Base-by-base conservation (phyloP, 2,888 invertebrate genomes). In the Eupithecia abbreviata region DNA sequence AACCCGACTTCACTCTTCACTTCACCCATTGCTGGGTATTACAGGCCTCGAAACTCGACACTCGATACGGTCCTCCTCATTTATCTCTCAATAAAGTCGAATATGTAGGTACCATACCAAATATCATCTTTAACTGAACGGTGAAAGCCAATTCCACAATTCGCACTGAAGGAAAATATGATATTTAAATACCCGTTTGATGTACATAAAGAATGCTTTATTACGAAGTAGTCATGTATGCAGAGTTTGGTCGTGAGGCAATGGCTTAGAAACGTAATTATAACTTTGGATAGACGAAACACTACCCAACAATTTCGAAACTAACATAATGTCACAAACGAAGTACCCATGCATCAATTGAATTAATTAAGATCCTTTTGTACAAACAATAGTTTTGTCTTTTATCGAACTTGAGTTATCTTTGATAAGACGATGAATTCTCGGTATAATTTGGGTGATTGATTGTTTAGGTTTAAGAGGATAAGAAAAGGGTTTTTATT, bases 261-360 rank as follows among this genome's bases (percentile, higher is more conserved):
- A 79, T 78, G 76, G 77, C 74, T 81, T 71, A 80, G 82, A 80
- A 79, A 80, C 78, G 76, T 78, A 80, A 81, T 82, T 82, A 82
- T 81, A 81, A 82, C 80, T 81, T 82, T 77, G 79, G 72, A 79
- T 74, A 79, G 75, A 75, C 77, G 79, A 75, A 82, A 80, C 82
- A 79, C 79, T 74, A 79, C 72, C 66, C 79, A 80, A 75, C 73
- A 79, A 80, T 82, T 80, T 79, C 72, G 77, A 77, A 77, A 82
- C 77, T 65, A 74, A 76, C 73, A 68, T 71, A 71, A 66, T 77
- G 80, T 78, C 76, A 77, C 77, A 75, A 72, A 77, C 75, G 47
- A 69, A 45, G 41, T 72, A 66, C 41, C 4, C 58, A 73, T 67
- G 15, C 18, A 65, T 76, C 62, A 65, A 75, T 65, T 45, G 47